Evolutionary conservation across 2,113 vertebrate genomes (phyloP).

Genomic region (Ailurus styani): DNA sequence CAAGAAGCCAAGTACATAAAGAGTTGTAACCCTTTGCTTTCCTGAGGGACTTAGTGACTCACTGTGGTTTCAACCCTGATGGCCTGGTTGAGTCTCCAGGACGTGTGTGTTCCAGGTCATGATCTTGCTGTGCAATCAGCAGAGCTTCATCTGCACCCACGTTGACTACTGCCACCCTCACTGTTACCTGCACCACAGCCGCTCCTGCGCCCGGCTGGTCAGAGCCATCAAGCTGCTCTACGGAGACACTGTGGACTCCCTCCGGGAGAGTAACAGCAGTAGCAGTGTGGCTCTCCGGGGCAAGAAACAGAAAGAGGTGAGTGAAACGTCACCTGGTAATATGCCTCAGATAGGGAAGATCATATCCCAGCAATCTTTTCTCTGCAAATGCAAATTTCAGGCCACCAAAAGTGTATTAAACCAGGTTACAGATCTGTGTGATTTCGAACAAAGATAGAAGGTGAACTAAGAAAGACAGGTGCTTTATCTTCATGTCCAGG

Average conservation of each 20-base stretch:
- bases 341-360: background rate
- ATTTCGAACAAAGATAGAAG: background rate
- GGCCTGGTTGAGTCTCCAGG: background rate
- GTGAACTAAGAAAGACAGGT: background rate
- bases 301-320: constrained; percentile 96
- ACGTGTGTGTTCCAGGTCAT: constrained; percentile 88
- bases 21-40: background rate
- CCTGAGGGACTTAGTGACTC: background rate
- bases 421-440: background rate
- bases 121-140: constrained; percentile 98
- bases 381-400: background rate
- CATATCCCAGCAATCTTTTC: background rate
- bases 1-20: background rate
- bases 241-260: constrained; percentile 93
- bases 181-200: constrained; percentile 97
- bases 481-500: background rate
- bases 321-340: background rate
- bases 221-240: constrained; percentile 97
- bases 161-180: constrained; percentile 97
- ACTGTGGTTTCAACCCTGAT: background rate
- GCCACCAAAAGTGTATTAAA: background rate
- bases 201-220: constrained; percentile 95
- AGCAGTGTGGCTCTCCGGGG: constrained; percentile 82
- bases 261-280: constrained; percentile 84
- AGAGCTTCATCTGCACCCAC: constrained; percentile 98